Base-by-base conservation (phyloP, 2,797 vertebrate species). In the Neosilurus hyrtlii region DNA sequence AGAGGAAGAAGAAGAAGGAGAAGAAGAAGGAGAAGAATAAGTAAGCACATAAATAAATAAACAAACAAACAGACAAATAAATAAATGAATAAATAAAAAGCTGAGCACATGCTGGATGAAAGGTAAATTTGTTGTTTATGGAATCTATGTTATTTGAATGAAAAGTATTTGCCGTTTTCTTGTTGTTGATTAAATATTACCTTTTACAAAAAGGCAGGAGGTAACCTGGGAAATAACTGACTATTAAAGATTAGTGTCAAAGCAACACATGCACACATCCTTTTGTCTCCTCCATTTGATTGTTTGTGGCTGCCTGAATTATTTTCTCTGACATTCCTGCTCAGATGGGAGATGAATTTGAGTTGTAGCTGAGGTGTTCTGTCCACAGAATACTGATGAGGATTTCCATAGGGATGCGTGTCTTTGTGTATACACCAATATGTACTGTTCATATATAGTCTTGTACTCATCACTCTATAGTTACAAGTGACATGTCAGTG, bases 371-470 rank as follows among this genome's bases (percentile, higher is more conserved):
- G 51, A 84, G 43, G 20, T 3, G 10, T 72, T 61, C 54, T 52
- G 66, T 68, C 54, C 54, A 12, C 54, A 56, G 78, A 80, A 84
- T 84, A 84, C 78, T 61, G 71, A 84, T 80, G 62, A 84, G 52
- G 71, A 20, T 62, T 68, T 24, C 24, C 2, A 52, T 52, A 37
- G 63, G 78, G 20, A 61, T 35, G 20, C 37, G 16, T 68, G 52
- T 20, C 61, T 14, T 26, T 81, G 24, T 52, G 52, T 80, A 61
- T 74, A 11, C n/a, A 37, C 43, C 43, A 43, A 43, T 43, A 43
- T 43, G 43, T 43, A 43, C 43, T 43, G 1, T 43, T 43, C 3
- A 3, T 43, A 43, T 43, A 43, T 43, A 43, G 43, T 5, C 43
- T 43, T 43, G 43, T 43, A 43, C 43, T 43, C 43, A 43, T 43